Evolutionary conservation across 2,113 vertebrate species (phyloP).

Genomic region (Colossoma macropomum): DNA sequence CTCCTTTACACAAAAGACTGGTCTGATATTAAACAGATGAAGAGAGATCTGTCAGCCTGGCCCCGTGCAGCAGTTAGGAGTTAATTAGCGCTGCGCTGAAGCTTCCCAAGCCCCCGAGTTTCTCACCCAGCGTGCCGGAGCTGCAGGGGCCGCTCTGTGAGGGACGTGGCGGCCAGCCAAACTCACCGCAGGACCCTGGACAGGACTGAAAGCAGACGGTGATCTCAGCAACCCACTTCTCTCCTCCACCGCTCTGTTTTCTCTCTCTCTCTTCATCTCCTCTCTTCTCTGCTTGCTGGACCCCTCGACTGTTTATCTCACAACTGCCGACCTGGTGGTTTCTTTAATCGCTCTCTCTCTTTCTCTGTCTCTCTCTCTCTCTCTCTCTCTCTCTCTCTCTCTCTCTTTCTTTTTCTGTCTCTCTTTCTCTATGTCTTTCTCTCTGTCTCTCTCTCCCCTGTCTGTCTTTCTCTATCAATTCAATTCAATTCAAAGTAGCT

Average conservation of each 20-base stretch:
- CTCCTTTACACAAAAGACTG: background rate
- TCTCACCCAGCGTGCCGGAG: conserved; percentile 14
- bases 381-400: no score
- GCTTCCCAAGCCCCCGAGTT: background rate
- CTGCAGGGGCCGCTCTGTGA: conserved; percentile 17
- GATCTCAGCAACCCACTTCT: conserved; percentile 4
- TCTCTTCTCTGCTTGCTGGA: background rate
- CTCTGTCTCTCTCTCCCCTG: background rate
- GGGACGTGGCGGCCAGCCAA: conserved; percentile 27
- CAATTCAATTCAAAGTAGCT: no score
- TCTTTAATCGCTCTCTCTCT: conserved; percentile 9
- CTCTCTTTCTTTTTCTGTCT: background rate
- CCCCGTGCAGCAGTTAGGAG: background rate
- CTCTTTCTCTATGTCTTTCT: background rate
- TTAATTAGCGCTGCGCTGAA: conserved; percentile 28
- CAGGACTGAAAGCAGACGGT: conserved; percentile 11
- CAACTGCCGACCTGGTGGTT: background rate
- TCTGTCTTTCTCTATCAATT: background rate
- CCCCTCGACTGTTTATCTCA: background rate
- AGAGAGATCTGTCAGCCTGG: background rate
- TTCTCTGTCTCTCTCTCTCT: background rate
- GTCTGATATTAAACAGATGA: conserved; percentile 19
- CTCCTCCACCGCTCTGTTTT: background rate
- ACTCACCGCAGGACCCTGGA: conserved; percentile 21
- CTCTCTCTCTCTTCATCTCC: background rate